Percentiles rank a stretch among this genome's conserved stretches.
Evolutionary conservation across 2,797 vertebrate genomes (phyloP).

Genomic region (Macropus fuliginosus): DNA sequence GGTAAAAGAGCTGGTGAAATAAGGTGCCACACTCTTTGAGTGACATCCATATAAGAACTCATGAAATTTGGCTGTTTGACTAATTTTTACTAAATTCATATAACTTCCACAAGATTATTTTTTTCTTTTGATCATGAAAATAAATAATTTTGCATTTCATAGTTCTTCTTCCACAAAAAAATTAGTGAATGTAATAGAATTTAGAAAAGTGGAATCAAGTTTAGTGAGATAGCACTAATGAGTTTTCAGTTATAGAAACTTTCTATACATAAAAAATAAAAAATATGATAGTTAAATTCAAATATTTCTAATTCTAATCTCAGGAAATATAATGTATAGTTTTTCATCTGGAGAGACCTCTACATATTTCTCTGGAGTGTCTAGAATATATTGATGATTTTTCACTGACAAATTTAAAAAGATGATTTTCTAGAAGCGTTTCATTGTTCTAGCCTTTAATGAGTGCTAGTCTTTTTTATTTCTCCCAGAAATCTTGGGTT

Average conservation of each 20-base stretch:
- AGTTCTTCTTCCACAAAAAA: conserved; percentile 44
- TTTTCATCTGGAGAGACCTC: conserved; percentile 14
- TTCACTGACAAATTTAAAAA: conserved; percentile 20
- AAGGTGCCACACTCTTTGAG: conserved; percentile 20
- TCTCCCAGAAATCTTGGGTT: neutral
- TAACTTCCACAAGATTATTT: neutral
- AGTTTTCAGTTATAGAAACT: conserved; percentile 52
- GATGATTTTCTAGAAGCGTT: neutral
- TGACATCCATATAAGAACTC: conserved; percentile 36
- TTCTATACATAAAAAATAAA: neutral
- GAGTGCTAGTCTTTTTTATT: neutral
- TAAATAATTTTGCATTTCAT: conserved; percentile 7
- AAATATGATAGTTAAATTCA: conserved; percentile 36
- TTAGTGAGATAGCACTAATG: neutral
- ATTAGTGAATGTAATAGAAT: conserved; percentile 1
- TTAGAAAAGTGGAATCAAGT: neutral
- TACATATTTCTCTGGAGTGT: conserved; percentile 22
- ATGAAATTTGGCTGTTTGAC: conserved; percentile 13
- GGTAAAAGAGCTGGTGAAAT: conserved; percentile 24
- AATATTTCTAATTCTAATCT: neutral
- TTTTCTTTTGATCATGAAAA: neutral
- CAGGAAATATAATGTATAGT: conserved; percentile 25
- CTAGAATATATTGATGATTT: conserved; percentile 39
- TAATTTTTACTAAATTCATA: conserved; percentile 19
- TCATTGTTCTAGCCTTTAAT: conserved; percentile 6